Percentiles rank a stretch among this genome's conserved stretches.
Evolutionary conservation across 2,888 invertebrate species (phyloP).

Genomic region (Zaprionus obscuricornis): DNA sequence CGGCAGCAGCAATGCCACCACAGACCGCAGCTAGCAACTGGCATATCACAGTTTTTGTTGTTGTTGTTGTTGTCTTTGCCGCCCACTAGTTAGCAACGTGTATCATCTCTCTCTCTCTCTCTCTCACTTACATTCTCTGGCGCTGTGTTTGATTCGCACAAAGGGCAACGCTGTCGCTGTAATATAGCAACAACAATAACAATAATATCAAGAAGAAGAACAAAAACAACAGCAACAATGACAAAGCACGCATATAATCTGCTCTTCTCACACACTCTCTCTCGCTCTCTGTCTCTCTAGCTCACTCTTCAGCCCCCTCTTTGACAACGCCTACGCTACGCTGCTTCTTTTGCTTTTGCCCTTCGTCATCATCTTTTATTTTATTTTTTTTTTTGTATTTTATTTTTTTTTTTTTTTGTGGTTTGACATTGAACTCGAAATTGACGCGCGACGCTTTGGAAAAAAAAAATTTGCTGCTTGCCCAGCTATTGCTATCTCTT

Average conservation of each 20-base stretch:
- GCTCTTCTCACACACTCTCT: not conserved
- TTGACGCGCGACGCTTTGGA: conserved; percentile 69
- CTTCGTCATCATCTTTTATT: conserved; percentile 12
- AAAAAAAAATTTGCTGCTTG: conserved; percentile 52
- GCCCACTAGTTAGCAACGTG: no score
- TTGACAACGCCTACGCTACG: not conserved
- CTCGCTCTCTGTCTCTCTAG: not conserved
- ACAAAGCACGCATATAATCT: no score
- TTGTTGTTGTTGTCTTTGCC: conserved; percentile 17
- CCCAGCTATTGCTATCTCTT: conserved; percentile 13
- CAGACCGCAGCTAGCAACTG: conserved; percentile 17
- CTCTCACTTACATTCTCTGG: no score
- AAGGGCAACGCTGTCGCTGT: conserved; percentile 28
- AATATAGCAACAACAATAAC: conserved; percentile 1
- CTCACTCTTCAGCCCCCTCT: not conserved
- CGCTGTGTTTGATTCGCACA: conserved; percentile 19
- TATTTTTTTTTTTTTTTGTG: conserved; percentile 57
- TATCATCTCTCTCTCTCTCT: no score
- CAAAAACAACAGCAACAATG: no score
- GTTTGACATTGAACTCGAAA: conserved; percentile 79
- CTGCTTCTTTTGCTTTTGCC: conserved; percentile 9
- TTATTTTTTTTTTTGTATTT: conserved; percentile 63
- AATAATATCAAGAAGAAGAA: no score
- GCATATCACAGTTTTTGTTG: conserved; percentile 27
- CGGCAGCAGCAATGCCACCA: conserved; percentile 46